Percentiles rank a stretch among this genome's conserved stretches.
These are phyloP conservation scores for Pilophorus perplexus DNA, from an alignment of 2,888 invertebrate genomes.

Conservation along the genomic window DNA sequence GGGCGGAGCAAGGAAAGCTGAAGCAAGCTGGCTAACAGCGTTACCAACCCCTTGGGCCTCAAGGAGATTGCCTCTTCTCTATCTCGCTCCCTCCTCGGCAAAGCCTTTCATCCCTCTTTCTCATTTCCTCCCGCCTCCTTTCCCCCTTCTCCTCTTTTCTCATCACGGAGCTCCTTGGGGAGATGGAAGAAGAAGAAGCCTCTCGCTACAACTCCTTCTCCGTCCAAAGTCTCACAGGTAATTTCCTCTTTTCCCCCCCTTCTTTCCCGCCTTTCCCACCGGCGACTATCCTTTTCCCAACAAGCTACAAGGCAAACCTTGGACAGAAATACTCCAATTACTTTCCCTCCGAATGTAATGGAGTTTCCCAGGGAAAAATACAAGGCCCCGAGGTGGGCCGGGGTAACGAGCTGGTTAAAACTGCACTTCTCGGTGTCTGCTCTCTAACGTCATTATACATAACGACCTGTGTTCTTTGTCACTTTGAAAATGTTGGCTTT, in stretches of 20 bases:
- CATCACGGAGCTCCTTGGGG: conserved; percentile 29
- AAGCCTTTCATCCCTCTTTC: conserved; percentile 4
- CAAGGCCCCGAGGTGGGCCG: not conserved
- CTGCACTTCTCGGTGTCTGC: conserved; percentile 36
- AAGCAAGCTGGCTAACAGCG: conserved; percentile 39
- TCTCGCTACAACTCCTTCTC: conserved; percentile 46
- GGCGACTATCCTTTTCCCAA: conserved; percentile 1
- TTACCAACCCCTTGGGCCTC: conserved; percentile 38
- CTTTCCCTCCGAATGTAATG: conserved; percentile 35
- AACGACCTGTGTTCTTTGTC: conserved; percentile 14
- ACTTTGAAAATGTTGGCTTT: too few species aligned
- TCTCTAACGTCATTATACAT: conserved; percentile 24
- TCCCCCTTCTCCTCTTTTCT: conserved; percentile 24
- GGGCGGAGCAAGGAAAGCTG: conserved; percentile 21
- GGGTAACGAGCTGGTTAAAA: conserved; percentile 35
- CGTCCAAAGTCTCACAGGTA: conserved; percentile 35
- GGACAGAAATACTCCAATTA: conserved; percentile 39
- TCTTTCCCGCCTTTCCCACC: not conserved
- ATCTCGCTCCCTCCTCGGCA: conserved; percentile 23
- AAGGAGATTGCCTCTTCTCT: conserved; percentile 42
- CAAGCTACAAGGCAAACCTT: conserved; percentile 33
- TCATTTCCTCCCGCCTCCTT: conserved; percentile 28
- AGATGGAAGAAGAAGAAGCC: conserved; percentile 9
- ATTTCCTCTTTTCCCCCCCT: conserved; percentile 25
- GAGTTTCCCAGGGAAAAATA: conserved; percentile 33